Percentiles rank a stretch among this genome's conserved stretches.
Evolutionary conservation across 2,888 invertebrate species (phyloP).

Genomic region (Agonopterix subpropinquella): DNA sequence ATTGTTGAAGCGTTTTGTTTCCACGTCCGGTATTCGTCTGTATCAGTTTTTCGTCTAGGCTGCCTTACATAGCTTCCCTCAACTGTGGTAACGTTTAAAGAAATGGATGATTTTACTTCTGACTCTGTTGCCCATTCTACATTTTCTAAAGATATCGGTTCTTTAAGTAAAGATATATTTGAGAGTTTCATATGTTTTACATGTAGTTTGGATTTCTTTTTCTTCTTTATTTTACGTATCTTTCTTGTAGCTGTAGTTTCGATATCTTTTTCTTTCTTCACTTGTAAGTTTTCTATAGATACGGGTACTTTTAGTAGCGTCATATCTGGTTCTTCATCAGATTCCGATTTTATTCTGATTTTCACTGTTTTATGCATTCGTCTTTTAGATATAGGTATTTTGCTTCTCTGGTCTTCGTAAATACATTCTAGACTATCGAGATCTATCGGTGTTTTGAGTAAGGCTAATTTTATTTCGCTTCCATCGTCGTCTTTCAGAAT

Average conservation of each 20-base stretch:
- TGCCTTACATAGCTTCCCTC: slow-evolving; percentile 15
- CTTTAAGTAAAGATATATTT: slow-evolving; percentile 28
- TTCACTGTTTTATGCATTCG: neutral
- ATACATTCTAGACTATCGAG: slow-evolving; percentile 31
- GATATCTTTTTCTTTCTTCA: slow-evolving; percentile 1
- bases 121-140: slow-evolving; percentile 20
- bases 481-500: slow-evolving; percentile 44
- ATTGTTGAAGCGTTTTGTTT: slow-evolving; percentile 43
- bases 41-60: slow-evolving; percentile 13
- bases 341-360: neutral
- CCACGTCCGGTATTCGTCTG: slow-evolving; percentile 25
- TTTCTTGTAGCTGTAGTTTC: neutral
- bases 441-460: slow-evolving; percentile 43
- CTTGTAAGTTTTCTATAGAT: neutral
- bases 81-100: slow-evolving; percentile 31
- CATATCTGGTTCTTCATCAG: neutral
- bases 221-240: neutral
- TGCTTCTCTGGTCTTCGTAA: slow-evolving; percentile 15
- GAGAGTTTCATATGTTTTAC: neutral
- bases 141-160: slow-evolving; percentile 37
- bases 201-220: slow-evolving; percentile 4
- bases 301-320: too few relatives aligned
- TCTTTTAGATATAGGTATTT: neutral
- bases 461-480: slow-evolving; percentile 31
- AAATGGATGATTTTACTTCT: slow-evolving; percentile 15